Evolutionary conservation across 2,797 vertebrate genomes (phyloP).

Genomic region (Poeciliopsis infans): DNA sequence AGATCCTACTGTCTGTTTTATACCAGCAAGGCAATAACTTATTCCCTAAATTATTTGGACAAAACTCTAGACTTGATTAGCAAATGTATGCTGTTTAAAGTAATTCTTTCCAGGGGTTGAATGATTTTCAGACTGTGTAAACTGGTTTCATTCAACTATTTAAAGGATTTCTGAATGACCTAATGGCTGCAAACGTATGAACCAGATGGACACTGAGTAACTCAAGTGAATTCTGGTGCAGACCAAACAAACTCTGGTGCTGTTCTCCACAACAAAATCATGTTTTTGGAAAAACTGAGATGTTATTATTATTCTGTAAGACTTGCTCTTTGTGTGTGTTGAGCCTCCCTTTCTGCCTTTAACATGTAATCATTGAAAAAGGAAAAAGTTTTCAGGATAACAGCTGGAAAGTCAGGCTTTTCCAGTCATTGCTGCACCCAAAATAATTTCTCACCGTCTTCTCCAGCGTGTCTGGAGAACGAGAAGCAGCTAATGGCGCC

Average conservation of each 20-base stretch:
- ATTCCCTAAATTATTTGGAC: too few relatives aligned
- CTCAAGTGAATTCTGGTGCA: neutral
- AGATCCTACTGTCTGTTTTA: too few relatives aligned
- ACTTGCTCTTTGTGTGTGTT: neutral
- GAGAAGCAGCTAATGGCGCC: constrained; percentile 10
- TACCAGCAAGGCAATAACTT: too few relatives aligned
- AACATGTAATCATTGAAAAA: constrained; percentile 16
- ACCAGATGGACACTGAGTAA: neutral
- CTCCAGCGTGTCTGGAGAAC: constrained; percentile 19
- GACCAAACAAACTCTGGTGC: neutral
- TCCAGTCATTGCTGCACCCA: constrained; percentile 14
- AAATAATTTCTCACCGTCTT: constrained; percentile 36
- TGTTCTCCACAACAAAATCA: neutral
- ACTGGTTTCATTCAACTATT: too few relatives aligned
- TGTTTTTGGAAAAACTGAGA: neutral
- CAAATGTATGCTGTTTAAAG: too few relatives aligned
- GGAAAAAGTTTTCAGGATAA: neutral
- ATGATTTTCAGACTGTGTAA: too few relatives aligned
- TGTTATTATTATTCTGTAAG: neutral
- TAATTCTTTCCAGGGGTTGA: too few relatives aligned
- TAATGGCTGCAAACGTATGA: too few relatives aligned
- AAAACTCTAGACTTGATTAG: too few relatives aligned
- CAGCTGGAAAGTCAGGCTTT: constrained; percentile 22
- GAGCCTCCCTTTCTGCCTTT: constrained; percentile 4
- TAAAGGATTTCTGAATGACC: too few relatives aligned